Evolutionary conservation across 2,113 vertebrate species (phyloP).

Genomic region (Dipodomys merriami): DNA sequence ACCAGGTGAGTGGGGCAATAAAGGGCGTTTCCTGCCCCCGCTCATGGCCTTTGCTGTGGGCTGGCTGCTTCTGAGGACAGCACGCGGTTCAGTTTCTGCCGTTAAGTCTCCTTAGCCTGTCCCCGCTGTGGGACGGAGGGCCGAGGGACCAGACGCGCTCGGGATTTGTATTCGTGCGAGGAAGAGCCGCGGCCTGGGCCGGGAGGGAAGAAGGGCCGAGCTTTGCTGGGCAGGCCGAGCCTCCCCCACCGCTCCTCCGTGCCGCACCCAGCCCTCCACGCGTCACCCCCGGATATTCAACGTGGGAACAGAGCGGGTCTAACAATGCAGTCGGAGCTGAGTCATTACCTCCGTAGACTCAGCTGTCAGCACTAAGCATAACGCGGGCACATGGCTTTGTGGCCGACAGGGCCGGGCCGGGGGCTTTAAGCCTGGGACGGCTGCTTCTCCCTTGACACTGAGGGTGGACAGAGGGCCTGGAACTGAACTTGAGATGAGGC

Average conservation of each 20-base stretch:
- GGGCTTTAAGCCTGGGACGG: not conserved
- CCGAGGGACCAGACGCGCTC: conserved; percentile 64
- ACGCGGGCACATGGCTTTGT: not conserved
- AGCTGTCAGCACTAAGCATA: conserved; percentile 48
- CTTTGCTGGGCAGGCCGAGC: no score
- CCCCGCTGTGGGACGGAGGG: conserved; percentile 65
- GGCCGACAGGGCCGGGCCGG: not conserved
- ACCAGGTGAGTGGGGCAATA: conserved; percentile 1
- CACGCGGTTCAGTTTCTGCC: conserved; percentile 73
- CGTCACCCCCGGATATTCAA: no score
- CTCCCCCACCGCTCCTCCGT: no score
- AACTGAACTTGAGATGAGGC: conserved; percentile 23
- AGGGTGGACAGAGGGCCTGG: not conserved
- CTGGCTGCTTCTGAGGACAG: conserved; percentile 64
- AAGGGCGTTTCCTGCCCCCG: conserved; percentile 20
- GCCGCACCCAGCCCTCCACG: no score
- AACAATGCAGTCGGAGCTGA: conserved; percentile 58
- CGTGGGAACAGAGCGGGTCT: no score
- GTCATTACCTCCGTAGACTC: conserved; percentile 55
- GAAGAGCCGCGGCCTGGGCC: not conserved
- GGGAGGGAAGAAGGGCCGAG: conserved; percentile 27
- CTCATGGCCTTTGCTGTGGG: conserved; percentile 60
- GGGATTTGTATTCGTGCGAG: conserved; percentile 41
- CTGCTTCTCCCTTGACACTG: not conserved
- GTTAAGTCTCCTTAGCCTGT: conserved; percentile 73